These are phyloP conservation scores for Mystacornis crossleyi DNA, from an alignment of 2,113 vertebrate genomes.

Conservation along the genomic window DNA sequence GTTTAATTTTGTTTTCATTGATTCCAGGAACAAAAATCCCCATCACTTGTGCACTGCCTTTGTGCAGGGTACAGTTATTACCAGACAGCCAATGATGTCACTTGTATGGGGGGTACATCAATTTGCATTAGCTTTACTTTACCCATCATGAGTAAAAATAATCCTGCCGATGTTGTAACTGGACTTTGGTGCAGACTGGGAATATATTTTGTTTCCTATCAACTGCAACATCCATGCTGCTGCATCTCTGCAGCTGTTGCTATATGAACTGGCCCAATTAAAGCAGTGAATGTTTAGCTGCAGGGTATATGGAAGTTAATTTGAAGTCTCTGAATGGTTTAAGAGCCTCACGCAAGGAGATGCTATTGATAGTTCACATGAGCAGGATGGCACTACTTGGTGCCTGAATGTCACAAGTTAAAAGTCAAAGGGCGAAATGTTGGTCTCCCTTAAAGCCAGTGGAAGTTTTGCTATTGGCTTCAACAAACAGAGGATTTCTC, in stretches of 20 bases:
- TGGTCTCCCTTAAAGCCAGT: neutral
- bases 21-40: neutral
- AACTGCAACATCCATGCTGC: neutral
- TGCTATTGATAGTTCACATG: neutral
- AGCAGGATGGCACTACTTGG: neutral
- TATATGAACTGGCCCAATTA: neutral
- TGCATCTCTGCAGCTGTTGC: neutral
- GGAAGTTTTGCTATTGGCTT: neutral
- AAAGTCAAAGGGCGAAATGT: neutral
- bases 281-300: neutral
- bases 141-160: neutral
- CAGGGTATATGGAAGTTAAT: neutral
- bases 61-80: neutral
- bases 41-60: neutral
- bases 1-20: neutral
- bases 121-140: neutral
- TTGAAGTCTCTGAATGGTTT: neutral
- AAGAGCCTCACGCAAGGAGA: neutral
- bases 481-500: neutral
- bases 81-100: neutral
- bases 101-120: neutral
- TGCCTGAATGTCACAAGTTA: constrained; percentile 4
- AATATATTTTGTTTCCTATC: neutral
- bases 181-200: neutral
- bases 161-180: neutral